A percentile compares a stretch with the other conserved stretches of the same genome.
These are phyloP conservation scores for Puntigrus tetrazona DNA, from an alignment of 2,113 vertebrate species.

Conservation along the genomic window DNA sequence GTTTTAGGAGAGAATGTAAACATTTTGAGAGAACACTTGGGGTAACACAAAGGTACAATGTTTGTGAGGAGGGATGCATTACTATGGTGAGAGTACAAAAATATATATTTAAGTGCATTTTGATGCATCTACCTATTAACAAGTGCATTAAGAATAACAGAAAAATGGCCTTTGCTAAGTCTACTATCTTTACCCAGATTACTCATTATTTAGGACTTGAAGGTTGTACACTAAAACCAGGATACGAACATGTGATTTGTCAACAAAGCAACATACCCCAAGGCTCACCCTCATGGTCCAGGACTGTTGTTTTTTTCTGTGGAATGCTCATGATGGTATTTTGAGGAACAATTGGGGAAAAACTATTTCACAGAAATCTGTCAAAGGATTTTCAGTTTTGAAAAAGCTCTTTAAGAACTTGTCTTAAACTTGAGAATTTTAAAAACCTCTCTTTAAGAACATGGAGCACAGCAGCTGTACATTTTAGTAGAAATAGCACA, in stretches of 20 bases:
- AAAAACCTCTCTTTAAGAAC: not conserved
- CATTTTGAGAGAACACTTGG: not conserved
- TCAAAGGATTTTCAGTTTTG: not conserved
- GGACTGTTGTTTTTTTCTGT: too few species aligned
- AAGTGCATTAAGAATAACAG: not conserved
- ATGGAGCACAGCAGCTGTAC: not conserved
- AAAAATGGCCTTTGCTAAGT: not conserved
- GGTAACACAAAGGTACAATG: not conserved
- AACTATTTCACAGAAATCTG: not conserved
- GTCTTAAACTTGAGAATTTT: too few species aligned
- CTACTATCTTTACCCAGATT: not conserved
- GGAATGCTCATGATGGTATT: not conserved
- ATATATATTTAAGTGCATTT: too few species aligned
- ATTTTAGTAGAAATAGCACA: not conserved
- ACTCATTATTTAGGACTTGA: not conserved
- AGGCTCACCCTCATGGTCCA: not conserved
- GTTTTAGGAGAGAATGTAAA: not conserved
- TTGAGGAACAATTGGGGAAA: not conserved
- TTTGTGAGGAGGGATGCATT: not conserved
- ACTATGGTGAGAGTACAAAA: too few species aligned
- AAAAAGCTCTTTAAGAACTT: too few species aligned
- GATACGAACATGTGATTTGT: not conserved
- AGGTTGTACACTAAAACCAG: not conserved
- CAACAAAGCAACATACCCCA: not conserved
- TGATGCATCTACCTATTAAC: not conserved